A percentile compares a stretch with the other conserved stretches of the same genome.
Evolutionary conservation across 2,888 invertebrate genomes (phyloP).

Genomic region (Sicus ferrugineus): DNA sequence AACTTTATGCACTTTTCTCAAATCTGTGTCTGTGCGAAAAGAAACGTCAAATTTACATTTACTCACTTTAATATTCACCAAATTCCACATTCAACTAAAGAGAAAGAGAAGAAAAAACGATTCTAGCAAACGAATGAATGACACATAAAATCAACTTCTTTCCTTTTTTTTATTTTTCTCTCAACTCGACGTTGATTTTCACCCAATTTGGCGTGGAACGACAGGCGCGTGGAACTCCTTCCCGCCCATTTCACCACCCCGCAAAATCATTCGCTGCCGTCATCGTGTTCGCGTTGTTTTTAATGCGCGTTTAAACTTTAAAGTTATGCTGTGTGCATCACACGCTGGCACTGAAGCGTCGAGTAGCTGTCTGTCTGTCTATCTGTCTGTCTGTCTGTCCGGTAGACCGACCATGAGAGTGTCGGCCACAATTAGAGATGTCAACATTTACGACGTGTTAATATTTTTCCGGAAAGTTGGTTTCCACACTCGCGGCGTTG

Average conservation of each 20-base stretch:
- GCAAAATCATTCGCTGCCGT: neutral
- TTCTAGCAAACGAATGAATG: neutral
- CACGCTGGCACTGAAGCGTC: neutral
- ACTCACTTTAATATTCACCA: too few species aligned
- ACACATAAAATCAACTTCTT: neutral
- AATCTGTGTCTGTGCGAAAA: neutral
- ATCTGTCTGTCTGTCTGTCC: too few species aligned
- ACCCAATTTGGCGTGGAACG: slow-evolving; percentile 12
- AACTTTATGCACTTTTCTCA: neutral
- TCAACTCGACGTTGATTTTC: neutral
- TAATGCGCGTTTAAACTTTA: neutral
- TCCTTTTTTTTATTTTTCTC: neutral
- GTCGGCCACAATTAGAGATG: slow-evolving; percentile 22
- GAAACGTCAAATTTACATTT: too few species aligned
- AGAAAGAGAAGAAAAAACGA: neutral
- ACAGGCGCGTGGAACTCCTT: neutral
- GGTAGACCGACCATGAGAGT: slow-evolving; percentile 14
- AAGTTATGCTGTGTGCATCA: too few species aligned
- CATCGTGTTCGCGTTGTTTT: neutral
- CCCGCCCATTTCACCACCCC: neutral
- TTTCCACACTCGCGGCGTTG: neutral
- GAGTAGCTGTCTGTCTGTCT: neutral
- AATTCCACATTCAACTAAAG: too few species aligned
- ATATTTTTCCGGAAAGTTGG: slow-evolving; percentile 18
- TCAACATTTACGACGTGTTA: slow-evolving; percentile 24